Evolutionary conservation across 2,888 invertebrate genomes (phyloP), one percentile per base, ranked within the genome.

Genomic region (Cheilosia soror): DNA sequence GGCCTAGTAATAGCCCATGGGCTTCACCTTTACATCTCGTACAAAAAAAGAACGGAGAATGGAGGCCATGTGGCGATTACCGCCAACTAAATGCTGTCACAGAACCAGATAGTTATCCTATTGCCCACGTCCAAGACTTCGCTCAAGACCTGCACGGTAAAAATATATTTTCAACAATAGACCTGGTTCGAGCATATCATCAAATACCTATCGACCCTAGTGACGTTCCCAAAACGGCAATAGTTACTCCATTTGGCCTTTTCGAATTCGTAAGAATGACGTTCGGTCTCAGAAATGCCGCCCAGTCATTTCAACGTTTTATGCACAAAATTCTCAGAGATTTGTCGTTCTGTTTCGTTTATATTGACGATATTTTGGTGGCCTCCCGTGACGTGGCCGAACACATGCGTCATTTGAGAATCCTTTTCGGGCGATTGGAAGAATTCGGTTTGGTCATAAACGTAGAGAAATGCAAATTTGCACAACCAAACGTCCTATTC

Each of bases 201-300:
- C 81, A 78, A 31, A 81, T 86, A 20, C 68, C 75, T 1, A 72
- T 87, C 13, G 66, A 60, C 2, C 47, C 55, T 0, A 31, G 40
- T 0, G 77, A 77, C 15, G 69, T 87, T 13, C 37, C 66, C 0
- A 87, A 87, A 62, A 75, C 81, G 0, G 75, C 63, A 0, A 89
- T 91, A 7, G 88, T 75, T 0, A 90, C 90, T 0, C 90, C 90
- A 0, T 90, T 90, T 69, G 90, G 90, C 1, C 66, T 91, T 1
- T 91, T 88, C 69, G 90, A 91, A 78, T 90, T 88, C 57, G 27
- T 80, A 0, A 47, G 27, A 2, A 90, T 91, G 90, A 82, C 88
- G 0, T 90, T 91, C 65, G 90, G 90, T 0, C 85, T 91, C 1
- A 69, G 88, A 0, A 90, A 90, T 55, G 89, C 90, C 2, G 89